phyloP scores from a whole-genome alignment of 2,113 vertebrate genomes.

The Columbina picui region DNA sequence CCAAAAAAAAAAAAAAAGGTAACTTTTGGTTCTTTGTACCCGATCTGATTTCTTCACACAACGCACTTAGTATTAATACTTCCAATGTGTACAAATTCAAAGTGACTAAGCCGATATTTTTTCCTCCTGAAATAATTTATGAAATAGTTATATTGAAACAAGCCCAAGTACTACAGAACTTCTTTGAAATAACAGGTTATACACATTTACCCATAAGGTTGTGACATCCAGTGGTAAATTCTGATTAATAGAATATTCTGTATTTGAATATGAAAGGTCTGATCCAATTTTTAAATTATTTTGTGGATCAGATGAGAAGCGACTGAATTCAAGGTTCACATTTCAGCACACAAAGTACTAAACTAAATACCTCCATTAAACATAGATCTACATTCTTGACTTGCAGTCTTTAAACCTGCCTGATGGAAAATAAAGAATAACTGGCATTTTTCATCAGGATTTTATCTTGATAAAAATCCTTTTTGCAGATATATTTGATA shows the following conservation, averaged over 20 bases:
- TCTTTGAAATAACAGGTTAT: not conserved
- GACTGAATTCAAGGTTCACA: not conserved
- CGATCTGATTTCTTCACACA: not conserved
- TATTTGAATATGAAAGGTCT: not conserved
- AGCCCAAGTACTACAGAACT: not conserved
- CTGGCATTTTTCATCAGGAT: conserved; percentile 59
- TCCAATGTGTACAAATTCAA: not conserved
- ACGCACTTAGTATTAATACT: not conserved
- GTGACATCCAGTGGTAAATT: not conserved
- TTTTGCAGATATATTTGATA: conserved; percentile 47
- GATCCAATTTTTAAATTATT: not conserved
- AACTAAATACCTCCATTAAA: conserved; percentile 41
- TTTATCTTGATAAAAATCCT: conserved; percentile 44
- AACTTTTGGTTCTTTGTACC: not conserved
- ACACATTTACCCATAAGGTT: not conserved
- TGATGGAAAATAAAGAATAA: conserved; percentile 51
- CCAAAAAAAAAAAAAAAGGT: not conserved
- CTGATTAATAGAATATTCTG: not conserved
- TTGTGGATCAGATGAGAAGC: not conserved
- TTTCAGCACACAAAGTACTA: not conserved
- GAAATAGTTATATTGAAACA: not conserved
- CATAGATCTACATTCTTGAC: not conserved
- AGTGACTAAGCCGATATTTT: not conserved
- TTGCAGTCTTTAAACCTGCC: conserved; percentile 28
- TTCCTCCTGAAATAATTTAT: not conserved